Evolutionary conservation across 2,888 invertebrate genomes (phyloP).

Genomic region (Camptogramma bilineatum): DNA sequence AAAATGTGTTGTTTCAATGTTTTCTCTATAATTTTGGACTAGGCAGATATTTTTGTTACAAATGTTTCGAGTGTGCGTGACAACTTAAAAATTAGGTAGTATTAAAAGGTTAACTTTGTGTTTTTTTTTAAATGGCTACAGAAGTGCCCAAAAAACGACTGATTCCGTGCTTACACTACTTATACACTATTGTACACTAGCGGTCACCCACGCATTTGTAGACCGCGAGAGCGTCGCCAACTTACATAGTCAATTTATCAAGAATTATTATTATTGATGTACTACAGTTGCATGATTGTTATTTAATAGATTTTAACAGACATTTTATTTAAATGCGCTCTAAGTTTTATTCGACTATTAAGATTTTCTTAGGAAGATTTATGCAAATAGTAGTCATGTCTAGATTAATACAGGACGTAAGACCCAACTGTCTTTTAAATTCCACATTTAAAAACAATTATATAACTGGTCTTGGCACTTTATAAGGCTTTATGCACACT

Average conservation of each 20-base stretch:
- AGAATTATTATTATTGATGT: too few species aligned
- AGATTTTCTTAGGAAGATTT: background rate
- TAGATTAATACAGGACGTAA: conserved; percentile 1
- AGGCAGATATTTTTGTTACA: background rate
- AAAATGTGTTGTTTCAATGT: background rate
- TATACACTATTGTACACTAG: too few species aligned
- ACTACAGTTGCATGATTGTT: too few species aligned
- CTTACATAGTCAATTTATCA: background rate
- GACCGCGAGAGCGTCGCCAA: too few species aligned
- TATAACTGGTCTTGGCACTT: conserved; percentile 37
- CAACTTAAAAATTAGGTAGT: conserved; percentile 15
- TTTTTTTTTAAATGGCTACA: too few species aligned
- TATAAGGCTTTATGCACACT: conserved; percentile 35
- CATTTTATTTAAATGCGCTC: too few species aligned
- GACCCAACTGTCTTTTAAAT: conserved; percentile 16
- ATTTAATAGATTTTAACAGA: too few species aligned
- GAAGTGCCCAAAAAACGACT: too few species aligned
- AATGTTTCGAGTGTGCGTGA: conserved; percentile 27
- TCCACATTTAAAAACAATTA: conserved; percentile 34
- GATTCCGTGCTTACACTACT: too few species aligned
- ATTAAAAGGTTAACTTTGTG: conserved; percentile 23
- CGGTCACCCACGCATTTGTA: too few species aligned
- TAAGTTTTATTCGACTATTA: background rate
- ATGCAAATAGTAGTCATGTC: background rate
- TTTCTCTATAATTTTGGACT: background rate